Conservation (phyloP, 2,888 invertebrate genomes). For the Trissoscelio sp. region DNA sequence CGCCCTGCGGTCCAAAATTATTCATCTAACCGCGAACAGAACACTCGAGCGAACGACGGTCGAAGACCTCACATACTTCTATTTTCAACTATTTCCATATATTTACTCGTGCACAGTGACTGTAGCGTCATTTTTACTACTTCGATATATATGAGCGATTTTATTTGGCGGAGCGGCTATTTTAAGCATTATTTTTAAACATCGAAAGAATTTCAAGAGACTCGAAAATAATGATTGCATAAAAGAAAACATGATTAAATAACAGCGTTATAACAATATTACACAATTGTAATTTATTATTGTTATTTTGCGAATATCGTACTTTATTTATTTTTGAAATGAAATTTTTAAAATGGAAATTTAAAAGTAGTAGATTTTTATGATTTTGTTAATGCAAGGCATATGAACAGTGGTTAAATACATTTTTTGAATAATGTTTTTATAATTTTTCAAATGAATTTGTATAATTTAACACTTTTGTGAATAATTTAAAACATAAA, state of each 20-base stretch:
- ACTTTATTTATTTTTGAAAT: not conserved
- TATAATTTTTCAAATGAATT: too few species aligned
- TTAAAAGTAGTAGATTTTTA: too few species aligned
- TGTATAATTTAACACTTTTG: too few species aligned
- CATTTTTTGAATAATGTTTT: too few species aligned
- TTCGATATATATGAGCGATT: constrained; percentile 15
- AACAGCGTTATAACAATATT: constrained; percentile 10
- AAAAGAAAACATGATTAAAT: constrained; percentile 21
- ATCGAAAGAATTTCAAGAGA: constrained; percentile 13
- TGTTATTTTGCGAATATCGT: too few species aligned
- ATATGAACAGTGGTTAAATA: too few species aligned
- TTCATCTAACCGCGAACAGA: constrained; percentile 70
- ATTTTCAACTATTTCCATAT: constrained; percentile 57
- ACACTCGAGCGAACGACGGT: constrained; percentile 72
- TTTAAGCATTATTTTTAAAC: constrained; percentile 22
- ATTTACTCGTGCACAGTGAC: constrained; percentile 31
- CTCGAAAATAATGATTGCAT: constrained; percentile 39
- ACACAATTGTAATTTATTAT: not conserved
- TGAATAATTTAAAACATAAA: too few species aligned
- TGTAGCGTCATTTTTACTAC: constrained; percentile 20
- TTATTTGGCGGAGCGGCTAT: constrained; percentile 24
- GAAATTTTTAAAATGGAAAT: too few species aligned
- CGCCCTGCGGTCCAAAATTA: constrained; percentile 79
- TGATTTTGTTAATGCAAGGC: too few species aligned
- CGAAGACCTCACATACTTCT: constrained; percentile 75